Evolutionary conservation across 2,113 vertebrate genomes (phyloP), one percentile per base, ranked within the genome.

Genomic region (Todiramphus saurophagus): DNA sequence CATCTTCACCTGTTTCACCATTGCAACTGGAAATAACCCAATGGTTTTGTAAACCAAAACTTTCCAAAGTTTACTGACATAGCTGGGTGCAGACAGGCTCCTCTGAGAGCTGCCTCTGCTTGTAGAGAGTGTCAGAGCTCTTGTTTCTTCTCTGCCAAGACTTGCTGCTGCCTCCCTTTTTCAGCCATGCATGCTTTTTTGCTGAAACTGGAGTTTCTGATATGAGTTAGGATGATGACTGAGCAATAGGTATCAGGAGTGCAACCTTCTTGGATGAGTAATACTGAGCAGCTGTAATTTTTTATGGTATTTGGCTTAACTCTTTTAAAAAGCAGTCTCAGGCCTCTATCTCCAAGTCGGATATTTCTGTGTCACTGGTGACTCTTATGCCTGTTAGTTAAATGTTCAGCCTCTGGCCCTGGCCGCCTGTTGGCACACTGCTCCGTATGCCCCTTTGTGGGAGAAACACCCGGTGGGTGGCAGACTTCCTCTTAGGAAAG

Each of bases 361-460:
- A 21, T 8, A 10, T 63, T 51, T 44, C 59, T 35, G 37, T 46
- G 63, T 28, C 35, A 2, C 9, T 5, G 27, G 24, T 30, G 50
- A n/a, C 60, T 83, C 76, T 35, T 46, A 12, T 43, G 37, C 31
- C 11, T 5, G 13, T 50, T 11, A 3, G 11, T 55, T 13, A 3
- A 39, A n/a, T 0, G 31, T 30, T 64, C 56, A 85, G 59, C 62
- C 21, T 67, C 60, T 30, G 21, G 41, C 16, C 16, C 16, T 30
- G 43, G 20, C 75, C 2, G 4, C 56, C 51, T 2, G 0, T 14
- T 8, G 2, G 48, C 63, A 39, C 35, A 3, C 2, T 0, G 1
- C 33, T 50, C 69, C 56, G 6, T 24, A 4, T n/a, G 37, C 8
- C 23, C 23, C 44, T 58, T 33, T 1, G 0, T 53, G 64, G 70